phyloP scores from a whole-genome alignment of 1,140 invertebrate genomes.

The Pogonomyrmex californicus region DNA sequence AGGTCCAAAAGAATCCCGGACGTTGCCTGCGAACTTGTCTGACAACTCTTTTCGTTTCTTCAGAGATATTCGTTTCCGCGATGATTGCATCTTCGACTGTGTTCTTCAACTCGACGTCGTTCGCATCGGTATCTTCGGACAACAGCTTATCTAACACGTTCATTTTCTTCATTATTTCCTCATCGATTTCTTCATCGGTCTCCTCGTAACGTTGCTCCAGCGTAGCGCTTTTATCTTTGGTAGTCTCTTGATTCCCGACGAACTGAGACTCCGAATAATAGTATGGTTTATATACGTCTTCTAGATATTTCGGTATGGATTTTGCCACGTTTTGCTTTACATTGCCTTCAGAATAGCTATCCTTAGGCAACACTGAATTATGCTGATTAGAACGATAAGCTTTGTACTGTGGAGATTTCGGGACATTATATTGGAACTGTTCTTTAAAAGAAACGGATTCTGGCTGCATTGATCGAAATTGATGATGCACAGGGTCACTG shows the following conservation, averaged over 20 bases:
- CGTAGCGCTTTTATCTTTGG: not conserved
- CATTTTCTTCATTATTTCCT: slow-evolving; percentile 54
- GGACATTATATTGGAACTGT: not conserved
- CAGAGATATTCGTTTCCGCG: slow-evolving; percentile 43
- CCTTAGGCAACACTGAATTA: not conserved
- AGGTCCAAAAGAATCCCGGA: slow-evolving; percentile 87
- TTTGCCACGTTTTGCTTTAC: not conserved
- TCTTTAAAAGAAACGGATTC: not conserved
- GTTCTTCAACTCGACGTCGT: slow-evolving; percentile 52
- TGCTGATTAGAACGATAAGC: slow-evolving; percentile 14
- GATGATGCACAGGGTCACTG: not conserved
- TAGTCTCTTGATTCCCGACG: not conserved
- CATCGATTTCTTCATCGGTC: not conserved
- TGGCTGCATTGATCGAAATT: not conserved
- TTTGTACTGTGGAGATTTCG: not conserved
- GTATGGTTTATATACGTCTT: not conserved
- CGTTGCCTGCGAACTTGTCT: slow-evolving; percentile 81
- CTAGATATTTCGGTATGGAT: not conserved
- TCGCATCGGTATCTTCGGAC: slow-evolving; percentile 23
- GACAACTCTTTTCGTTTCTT: slow-evolving; percentile 76
- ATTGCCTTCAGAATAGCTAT: not conserved
- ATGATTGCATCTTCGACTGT: slow-evolving; percentile 49
- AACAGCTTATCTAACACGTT: slow-evolving; percentile 47
- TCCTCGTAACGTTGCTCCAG: not conserved
- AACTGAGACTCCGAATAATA: not conserved